A percentile compares a stretch with the other conserved stretches of the same genome.
Conservation (phyloP, 2,797 vertebrate genomes). For the Rhinophrynus dorsalis region DNA sequence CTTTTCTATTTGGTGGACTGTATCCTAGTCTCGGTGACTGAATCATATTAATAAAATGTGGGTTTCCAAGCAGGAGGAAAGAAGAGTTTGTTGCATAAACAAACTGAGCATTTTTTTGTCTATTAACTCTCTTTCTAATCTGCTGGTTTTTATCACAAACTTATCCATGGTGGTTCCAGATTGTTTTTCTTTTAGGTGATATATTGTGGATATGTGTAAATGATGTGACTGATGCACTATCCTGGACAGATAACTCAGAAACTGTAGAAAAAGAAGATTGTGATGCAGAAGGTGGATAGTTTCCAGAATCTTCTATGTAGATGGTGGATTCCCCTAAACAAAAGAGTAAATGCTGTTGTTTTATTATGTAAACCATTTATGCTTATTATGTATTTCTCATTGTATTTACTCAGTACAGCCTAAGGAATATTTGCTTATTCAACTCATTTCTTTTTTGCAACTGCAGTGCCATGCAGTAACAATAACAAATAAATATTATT, state of each 20-base stretch:
- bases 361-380: conserved; percentile 7
- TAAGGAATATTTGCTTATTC: conserved; percentile 12
- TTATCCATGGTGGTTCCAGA: neutral
- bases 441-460: neutral
- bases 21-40: no score
- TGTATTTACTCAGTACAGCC: no score
- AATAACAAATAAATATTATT: conserved; percentile 7
- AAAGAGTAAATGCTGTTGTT: conserved; percentile 26
- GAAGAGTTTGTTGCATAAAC: conserved; percentile 1
- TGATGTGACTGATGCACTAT: no score
- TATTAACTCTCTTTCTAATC: no score
- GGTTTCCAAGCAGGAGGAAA: conserved; percentile 7
- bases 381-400: no score
- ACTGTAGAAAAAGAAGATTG: no score
- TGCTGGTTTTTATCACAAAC: no score
- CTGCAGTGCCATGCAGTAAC: no score
- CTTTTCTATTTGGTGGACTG: conserved; percentile 12
- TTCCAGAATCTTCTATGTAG: no score
- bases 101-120: neutral
- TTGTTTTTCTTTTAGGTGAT: conserved; percentile 7
- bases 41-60: neutral
- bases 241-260: no score
- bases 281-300: no score
- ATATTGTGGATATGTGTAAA: neutral
- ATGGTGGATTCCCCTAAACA: no score